A percentile compares a stretch with the other conserved stretches of the same genome.
phyloP scores from a whole-genome alignment of 2,113 vertebrate species.

The Lynx canadensis region DNA sequence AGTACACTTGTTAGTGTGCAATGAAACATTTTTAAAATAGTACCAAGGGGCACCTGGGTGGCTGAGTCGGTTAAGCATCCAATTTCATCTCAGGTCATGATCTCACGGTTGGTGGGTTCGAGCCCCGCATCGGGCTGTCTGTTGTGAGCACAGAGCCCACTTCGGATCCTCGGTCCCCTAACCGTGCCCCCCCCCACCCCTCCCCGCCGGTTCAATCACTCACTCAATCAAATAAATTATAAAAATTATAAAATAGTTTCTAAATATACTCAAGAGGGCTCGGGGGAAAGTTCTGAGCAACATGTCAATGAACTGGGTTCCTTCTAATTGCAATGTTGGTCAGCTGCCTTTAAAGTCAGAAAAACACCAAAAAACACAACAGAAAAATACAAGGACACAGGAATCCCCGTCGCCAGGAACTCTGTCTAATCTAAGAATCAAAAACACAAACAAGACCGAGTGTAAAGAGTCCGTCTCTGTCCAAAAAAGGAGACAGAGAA shows the following conservation, averaged over 20 bases:
- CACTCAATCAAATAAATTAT: too few species aligned
- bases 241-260: background rate
- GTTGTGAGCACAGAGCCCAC: too few species aligned
- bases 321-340: background rate
- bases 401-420: background rate
- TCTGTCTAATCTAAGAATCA: background rate
- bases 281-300: background rate
- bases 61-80: too few species aligned
- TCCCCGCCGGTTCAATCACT: too few species aligned
- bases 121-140: too few species aligned
- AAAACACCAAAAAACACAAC: background rate
- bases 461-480: background rate
- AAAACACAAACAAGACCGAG: slow-evolving; percentile 9
- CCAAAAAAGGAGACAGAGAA: slow-evolving; percentile 40
- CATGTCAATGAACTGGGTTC: background rate
- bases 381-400: background rate
- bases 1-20: background rate
- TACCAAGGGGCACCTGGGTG: too few species aligned
- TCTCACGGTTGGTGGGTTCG: too few species aligned
- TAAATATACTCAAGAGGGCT: background rate
- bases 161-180: too few species aligned
- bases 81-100: too few species aligned
- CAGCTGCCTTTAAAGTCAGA: background rate
- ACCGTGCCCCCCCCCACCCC: too few species aligned
- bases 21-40: background rate